phyloP scores from a whole-genome alignment of 2,888 invertebrate genomes.

The Mactromeris polynyma region DNA sequence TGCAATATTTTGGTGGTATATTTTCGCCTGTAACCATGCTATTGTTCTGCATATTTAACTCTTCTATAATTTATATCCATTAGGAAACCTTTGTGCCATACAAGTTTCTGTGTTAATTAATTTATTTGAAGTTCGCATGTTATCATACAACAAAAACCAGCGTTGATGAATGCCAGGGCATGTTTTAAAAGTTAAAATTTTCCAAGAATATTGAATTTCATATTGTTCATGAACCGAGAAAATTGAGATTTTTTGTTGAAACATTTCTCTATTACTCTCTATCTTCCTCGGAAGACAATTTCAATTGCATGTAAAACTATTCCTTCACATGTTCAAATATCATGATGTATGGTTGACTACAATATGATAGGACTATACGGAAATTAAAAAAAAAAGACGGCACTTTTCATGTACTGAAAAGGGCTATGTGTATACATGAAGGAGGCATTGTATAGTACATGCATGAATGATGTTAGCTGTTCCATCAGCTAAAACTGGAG shows the following conservation, averaged over 20 bases:
- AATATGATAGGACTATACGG: neutral
- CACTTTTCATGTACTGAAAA: neutral
- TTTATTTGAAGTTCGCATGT: conserved; percentile 34
- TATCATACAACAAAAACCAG: neutral
- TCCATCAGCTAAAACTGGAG: conserved; percentile 41
- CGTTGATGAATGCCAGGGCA: conserved; percentile 17
- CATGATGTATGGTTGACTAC: neutral
- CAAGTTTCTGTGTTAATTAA: conserved; percentile 32
- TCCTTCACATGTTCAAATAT: neutral
- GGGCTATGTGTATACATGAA: neutral
- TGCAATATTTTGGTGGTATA: neutral
- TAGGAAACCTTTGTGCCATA: conserved; percentile 3
- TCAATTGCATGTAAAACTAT: conserved; percentile 5
- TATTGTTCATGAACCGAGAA: conserved; percentile 13
- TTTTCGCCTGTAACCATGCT: neutral
- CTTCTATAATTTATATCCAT: conserved; percentile 9
- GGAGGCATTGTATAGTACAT: neutral
- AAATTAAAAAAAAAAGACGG: neutral
- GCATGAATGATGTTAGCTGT: neutral
- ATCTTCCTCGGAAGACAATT: neutral
- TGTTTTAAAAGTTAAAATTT: conserved; percentile 21
- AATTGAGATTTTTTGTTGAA: conserved; percentile 8
- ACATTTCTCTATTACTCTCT: neutral
- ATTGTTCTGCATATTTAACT: neutral
- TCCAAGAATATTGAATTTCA: conserved; percentile 18